A percentile compares a stretch with the other conserved stretches of the same genome.
phyloP scores from a whole-genome alignment of 2,888 invertebrate species.

The Chouioia cunea region DNA sequence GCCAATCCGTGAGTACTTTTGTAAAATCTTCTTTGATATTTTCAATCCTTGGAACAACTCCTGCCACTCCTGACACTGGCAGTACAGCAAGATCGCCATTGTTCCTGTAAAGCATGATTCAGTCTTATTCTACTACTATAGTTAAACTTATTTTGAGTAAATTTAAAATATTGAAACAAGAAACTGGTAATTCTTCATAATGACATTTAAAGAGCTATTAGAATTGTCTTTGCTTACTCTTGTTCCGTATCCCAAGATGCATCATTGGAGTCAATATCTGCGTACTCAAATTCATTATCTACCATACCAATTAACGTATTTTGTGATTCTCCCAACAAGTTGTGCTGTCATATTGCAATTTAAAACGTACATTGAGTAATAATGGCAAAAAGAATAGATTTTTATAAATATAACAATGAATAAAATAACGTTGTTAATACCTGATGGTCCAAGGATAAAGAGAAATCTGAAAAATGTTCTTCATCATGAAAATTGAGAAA shows the following conservation, averaged over 20 bases:
- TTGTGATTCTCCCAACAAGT: conserved; percentile 54
- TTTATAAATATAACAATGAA: not conserved
- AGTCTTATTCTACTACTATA: conserved; percentile 4
- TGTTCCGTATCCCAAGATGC: conserved; percentile 62
- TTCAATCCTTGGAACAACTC: conserved; percentile 59
- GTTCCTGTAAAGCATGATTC: conserved; percentile 55
- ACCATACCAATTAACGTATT: conserved; percentile 53
- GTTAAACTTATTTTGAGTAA: conserved; percentile 14
- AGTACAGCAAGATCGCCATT: conserved; percentile 68
- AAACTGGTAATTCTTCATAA: not conserved
- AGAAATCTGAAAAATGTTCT: conserved; percentile 69
- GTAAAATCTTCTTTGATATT: conserved; percentile 69
- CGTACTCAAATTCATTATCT: conserved; percentile 60
- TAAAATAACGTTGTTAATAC: conserved; percentile 22
- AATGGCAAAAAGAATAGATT: conserved; percentile 1
- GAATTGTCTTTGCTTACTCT: conserved; percentile 61
- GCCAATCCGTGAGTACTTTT: conserved; percentile 71
- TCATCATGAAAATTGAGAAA: conserved; percentile 70
- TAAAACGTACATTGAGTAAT: not conserved
- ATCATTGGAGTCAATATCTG: conserved; percentile 54
- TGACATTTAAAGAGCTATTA: not conserved
- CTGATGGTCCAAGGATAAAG: conserved; percentile 59
- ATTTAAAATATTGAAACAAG: conserved; percentile 7
- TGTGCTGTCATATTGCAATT: conserved; percentile 31
- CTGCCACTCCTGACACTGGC: conserved; percentile 62